Evolutionary conservation across 2,797 vertebrate genomes (phyloP).

Genomic region (Silurus aristotelis): DNA sequence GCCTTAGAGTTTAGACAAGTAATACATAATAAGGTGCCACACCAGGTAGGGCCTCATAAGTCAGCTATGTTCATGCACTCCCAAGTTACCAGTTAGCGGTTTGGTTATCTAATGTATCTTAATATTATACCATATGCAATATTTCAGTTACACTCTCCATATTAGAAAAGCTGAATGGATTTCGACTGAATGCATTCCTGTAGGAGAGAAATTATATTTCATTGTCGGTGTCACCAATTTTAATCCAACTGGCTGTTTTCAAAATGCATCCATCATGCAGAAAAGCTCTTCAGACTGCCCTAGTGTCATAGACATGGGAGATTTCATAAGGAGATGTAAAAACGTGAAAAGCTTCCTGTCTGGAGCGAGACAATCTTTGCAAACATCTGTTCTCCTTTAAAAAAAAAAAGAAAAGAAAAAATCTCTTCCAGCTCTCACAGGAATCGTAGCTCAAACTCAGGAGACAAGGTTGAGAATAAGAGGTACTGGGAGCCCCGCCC

Average conservation of each 20-base stretch:
- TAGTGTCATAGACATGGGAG: neutral
- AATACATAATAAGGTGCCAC: too few species aligned
- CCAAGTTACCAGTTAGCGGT: too few species aligned
- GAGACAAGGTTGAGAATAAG: neutral
- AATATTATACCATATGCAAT: too few species aligned
- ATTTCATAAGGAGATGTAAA: constrained; percentile 15
- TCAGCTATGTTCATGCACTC: too few species aligned
- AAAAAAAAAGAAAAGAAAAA: neutral
- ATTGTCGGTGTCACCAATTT: neutral
- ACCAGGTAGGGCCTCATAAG: too few species aligned
- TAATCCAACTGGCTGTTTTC: neutral
- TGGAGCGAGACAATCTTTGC: neutral
- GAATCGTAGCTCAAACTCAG: neutral
- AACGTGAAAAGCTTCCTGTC: constrained; percentile 1
- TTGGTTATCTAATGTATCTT: too few species aligned
- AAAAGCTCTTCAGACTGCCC: neutral
- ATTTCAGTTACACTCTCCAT: neutral
- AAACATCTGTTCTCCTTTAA: constrained; percentile 15
- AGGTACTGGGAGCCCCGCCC: neutral
- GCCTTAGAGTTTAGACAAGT: too few species aligned
- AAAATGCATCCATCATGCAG: neutral
- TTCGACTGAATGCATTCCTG: neutral
- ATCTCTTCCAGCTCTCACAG: constrained; percentile 20
- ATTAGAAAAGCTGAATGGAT: neutral
- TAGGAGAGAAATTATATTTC: neutral